Percentiles rank a stretch among this genome's conserved stretches.
These are phyloP conservation scores for Drosophila ficusphila DNA, from an alignment of 1,140 invertebrate species.

Conservation along the genomic window DNA sequence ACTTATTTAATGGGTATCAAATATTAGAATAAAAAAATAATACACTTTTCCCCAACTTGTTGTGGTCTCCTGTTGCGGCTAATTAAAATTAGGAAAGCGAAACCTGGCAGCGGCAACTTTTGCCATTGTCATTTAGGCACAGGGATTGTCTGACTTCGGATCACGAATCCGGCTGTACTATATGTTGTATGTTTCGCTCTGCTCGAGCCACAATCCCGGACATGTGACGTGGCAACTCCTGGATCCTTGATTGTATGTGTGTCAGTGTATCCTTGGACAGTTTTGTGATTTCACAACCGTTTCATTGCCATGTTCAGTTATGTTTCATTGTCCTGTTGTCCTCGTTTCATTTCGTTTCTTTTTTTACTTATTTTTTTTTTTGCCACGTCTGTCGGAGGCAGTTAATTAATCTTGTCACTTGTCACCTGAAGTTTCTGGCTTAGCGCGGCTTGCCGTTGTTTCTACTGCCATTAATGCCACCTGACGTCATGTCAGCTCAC, in stretches of 20 bases:
- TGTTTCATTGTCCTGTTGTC: conserved; percentile 24
- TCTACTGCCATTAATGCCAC: conserved; percentile 38
- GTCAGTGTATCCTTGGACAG: conserved; percentile 12
- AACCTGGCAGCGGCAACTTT: conserved; percentile 28
- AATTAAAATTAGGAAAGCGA: conserved; percentile 68
- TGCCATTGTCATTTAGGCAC: conserved; percentile 53
- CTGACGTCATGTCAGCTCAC: conserved; percentile 67
- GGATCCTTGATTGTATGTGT: background rate
- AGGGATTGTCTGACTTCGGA: conserved; percentile 37
- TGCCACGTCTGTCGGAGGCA: conserved; percentile 35
- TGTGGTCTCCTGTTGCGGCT: conserved; percentile 49
- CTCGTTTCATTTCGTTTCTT: conserved; percentile 13
- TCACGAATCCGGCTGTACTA: background rate
- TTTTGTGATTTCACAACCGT: conserved; percentile 57
- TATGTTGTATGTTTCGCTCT: background rate
- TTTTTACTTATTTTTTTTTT: background rate
- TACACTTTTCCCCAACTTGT: conserved; percentile 3
- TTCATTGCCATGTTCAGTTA: conserved; percentile 37
- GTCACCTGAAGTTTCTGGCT: conserved; percentile 62
- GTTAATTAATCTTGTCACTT: conserved; percentile 76
- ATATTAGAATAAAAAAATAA: background rate
- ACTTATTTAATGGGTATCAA: conserved; percentile 1
- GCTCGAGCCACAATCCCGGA: background rate
- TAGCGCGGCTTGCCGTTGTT: conserved; percentile 42
- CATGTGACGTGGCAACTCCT: conserved; percentile 25